Base-by-base conservation (phyloP, 1,140 invertebrate genomes). In the Neocloeon triangulifer region DNA sequence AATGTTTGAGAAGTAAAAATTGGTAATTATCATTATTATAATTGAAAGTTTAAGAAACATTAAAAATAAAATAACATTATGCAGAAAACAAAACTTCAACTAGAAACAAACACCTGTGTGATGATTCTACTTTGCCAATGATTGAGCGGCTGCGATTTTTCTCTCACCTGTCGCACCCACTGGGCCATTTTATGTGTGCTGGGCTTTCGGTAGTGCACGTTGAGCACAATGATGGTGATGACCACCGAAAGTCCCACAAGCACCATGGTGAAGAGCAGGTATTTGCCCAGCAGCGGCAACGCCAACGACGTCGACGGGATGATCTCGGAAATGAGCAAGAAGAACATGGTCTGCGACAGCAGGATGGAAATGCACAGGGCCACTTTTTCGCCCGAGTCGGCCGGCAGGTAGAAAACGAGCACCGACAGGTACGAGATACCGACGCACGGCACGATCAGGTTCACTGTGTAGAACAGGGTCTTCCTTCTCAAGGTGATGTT, bases 191-290 rank as follows among this genome's bases (percentile, higher is more conserved):
- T 80, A 52, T 99, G 92, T 0, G 94, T 98, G 40, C 86, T 88
- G 2, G 95, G 92, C 46, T 95, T 95, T 2, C 95, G 78, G 50
- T 96, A 98, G 51, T 99, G 94, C n/a, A 99, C 79, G 52, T 99
- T 98, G 16, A 99, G 59, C 43, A 98, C 91, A 34, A 94, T 72
- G 40, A 98, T 96, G 14, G 95, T 97, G 39, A 96, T 80, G 12
- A 95, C 72, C 23, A 98, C 92, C 14, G 91, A 97, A 6, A 96
- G 53, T 1, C 80, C 91, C 1, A 99, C 92, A 15, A 99, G 61
- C 23, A 97, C 66, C 89, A 98, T 96, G 2, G 94, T 98, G 50
- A 99, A 99, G 1, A 99, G 64, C 1, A 99, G 66, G 55, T 98
- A 99, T 56, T 97, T 97, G 18, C 94, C 92, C 10, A 99, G 66